phyloP scores from a whole-genome alignment of 2,888 invertebrate genomes.

The Andrena marginata region DNA sequence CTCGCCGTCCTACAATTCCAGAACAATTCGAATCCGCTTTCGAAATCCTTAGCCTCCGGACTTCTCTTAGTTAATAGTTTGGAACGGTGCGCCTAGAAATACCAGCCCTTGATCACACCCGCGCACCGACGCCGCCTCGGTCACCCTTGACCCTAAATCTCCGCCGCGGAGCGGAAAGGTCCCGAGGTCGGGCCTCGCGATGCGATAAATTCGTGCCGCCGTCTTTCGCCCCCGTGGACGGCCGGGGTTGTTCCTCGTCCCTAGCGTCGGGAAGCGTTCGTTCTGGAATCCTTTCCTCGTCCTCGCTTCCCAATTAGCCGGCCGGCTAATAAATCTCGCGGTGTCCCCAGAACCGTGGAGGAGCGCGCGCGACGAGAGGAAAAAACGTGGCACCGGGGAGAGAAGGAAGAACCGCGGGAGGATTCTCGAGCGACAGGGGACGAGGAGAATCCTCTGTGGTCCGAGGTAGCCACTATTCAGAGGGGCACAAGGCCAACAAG shows the following conservation, averaged over 20 bases:
- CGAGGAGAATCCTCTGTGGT: slow-evolving; percentile 51
- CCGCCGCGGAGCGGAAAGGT: background rate
- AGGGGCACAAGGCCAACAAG: slow-evolving; percentile 76
- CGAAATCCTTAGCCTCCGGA: background rate
- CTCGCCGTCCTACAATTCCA: background rate
- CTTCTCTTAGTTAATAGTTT: background rate
- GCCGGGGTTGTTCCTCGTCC: slow-evolving; percentile 50
- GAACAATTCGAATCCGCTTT: background rate
- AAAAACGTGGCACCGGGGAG: slow-evolving; percentile 23
- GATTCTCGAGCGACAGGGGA: slow-evolving; percentile 60
- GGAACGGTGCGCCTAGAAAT: background rate
- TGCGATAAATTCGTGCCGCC: slow-evolving; percentile 58
- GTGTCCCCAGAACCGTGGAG: slow-evolving; percentile 61
- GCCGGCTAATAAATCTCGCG: slow-evolving; percentile 72
- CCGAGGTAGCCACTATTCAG: slow-evolving; percentile 62
- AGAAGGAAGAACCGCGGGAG: slow-evolving; percentile 31
- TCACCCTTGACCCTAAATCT: slow-evolving; percentile 55
- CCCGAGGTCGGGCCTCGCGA: slow-evolving; percentile 50
- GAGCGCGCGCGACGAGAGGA: slow-evolving; percentile 14
- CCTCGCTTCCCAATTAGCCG: slow-evolving; percentile 73
- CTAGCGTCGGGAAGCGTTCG: slow-evolving; percentile 62
- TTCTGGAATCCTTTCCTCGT: slow-evolving; percentile 71
- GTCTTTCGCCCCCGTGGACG: slow-evolving; percentile 14
- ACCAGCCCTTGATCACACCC: slow-evolving; percentile 44
- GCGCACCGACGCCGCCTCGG: slow-evolving; percentile 19